Percentiles rank a stretch among this genome's conserved stretches.
Conservation (phyloP, 2,797 vertebrate genomes). For the Coccyzus lansbergi region DNA sequence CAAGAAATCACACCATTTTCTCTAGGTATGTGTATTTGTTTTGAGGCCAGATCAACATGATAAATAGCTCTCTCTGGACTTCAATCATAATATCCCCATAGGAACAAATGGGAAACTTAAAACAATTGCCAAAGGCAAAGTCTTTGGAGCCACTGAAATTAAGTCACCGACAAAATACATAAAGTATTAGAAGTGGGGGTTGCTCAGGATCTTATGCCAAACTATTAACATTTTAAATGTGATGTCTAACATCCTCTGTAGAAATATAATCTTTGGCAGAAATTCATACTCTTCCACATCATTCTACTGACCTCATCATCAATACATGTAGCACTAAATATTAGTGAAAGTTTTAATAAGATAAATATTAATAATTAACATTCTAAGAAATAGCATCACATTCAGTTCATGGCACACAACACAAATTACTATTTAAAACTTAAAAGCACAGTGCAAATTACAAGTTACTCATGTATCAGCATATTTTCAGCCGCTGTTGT, state of each 20-base stretch:
- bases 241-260: neutral
- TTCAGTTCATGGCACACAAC: neutral
- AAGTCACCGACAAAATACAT: conserved; percentile 47
- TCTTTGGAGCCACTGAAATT: conserved; percentile 55
- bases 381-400: neutral
- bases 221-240: conserved; percentile 31
- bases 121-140: conserved; percentile 40
- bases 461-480: neutral
- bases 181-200: conserved; percentile 8
- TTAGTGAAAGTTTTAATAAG: neutral
- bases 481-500: neutral
- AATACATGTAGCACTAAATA: neutral
- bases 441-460: neutral
- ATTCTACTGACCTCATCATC: neutral
- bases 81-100: conserved; percentile 10
- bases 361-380: neutral
- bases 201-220: conserved; percentile 33
- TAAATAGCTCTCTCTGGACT: conserved; percentile 21
- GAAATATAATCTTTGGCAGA: conserved; percentile 20
- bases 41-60: conserved; percentile 20
- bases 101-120: conserved; percentile 35
- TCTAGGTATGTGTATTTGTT: conserved; percentile 25
- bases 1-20: conserved; percentile 48
- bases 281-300: conserved; percentile 5
- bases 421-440: neutral